phyloP scores from a whole-genome alignment of 2,888 invertebrate species.

The Tipula unca region DNA sequence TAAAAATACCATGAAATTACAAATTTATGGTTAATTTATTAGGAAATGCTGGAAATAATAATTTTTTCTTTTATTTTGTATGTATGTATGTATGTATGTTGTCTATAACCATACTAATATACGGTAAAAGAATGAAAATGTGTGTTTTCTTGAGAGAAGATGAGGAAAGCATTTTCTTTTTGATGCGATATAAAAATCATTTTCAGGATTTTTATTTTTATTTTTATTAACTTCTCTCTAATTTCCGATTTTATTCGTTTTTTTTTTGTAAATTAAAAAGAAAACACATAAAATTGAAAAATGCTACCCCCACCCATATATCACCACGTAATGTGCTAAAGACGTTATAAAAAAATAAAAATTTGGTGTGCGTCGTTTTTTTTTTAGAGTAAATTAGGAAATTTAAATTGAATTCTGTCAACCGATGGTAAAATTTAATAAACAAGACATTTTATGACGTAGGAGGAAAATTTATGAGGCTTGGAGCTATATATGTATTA shows the following conservation, averaged over 20 bases:
- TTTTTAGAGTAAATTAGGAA: neutral
- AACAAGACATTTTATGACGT: neutral
- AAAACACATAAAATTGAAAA: neutral
- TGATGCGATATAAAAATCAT: neutral
- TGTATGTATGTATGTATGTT: neutral
- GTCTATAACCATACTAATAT: neutral
- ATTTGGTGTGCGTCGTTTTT: neutral
- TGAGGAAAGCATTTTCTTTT: neutral
- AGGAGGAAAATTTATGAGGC: neutral
- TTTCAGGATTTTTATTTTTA: neutral
- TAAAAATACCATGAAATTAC: neutral
- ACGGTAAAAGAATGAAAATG: neutral
- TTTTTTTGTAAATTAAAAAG: neutral
- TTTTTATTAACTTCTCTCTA: neutral
- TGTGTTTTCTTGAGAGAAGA: neutral
- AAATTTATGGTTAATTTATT: slow-evolving; percentile 2
- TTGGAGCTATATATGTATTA: neutral
- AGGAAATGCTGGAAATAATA: neutral
- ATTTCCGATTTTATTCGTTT: neutral
- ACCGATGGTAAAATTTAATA: neutral
- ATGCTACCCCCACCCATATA: neutral
- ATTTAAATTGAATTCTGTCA: slow-evolving; percentile 1
- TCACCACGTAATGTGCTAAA: neutral
- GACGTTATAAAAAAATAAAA: neutral
- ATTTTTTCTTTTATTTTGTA: neutral